Evolutionary conservation across 2,797 vertebrate genomes (phyloP), one percentile per base, ranked within the genome.

Genomic region (Hoplostethus atlanticus): DNA sequence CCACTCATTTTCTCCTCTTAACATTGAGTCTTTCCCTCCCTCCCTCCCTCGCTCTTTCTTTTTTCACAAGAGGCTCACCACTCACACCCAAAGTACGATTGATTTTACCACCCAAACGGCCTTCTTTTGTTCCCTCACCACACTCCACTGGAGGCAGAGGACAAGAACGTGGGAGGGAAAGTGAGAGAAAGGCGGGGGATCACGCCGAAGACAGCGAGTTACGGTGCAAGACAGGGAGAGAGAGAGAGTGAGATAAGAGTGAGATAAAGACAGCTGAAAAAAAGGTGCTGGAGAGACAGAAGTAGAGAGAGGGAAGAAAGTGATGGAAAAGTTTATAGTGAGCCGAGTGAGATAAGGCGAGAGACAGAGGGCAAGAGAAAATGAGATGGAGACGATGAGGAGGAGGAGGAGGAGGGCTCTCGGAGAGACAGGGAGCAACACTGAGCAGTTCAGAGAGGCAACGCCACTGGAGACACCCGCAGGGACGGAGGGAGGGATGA

Each of bases 81-180:
- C 52, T 76, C 40, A 70, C 34, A 42, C 57, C 64, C 44, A 56
- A 34, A 68, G 53, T 62, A 55, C 48, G 65, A 62, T 53, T 55
- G 48, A 74, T 91, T 87, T 74, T 79, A 77, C 84, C 73, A 79
- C 68, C 61, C 60, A 71, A 78, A 63, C 73, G 74, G 64, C 31
- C 73, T 54, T 55, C 56, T 21, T 83, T 86, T 85, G 68, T 86
- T 76, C 64, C 55, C 77, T 55, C 55, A 52, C 60, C 64, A 81
- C 30, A 63, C 75, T 68, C 44, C 6, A 42, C 63, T 68, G 72
- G 65, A 70, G 76, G 61, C 56, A 60, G 68, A 78, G 57, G 71
- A 67, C 61, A 65, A 68, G 61, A 66, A 68, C n/a, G 38, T 77
- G 36, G 75, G 72, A 77, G 72, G 69, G 25, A 46, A 53, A 82